These are phyloP conservation scores for Laupala kohalensis DNA, from an alignment of 1,140 invertebrate species.

Conservation along the genomic window DNA sequence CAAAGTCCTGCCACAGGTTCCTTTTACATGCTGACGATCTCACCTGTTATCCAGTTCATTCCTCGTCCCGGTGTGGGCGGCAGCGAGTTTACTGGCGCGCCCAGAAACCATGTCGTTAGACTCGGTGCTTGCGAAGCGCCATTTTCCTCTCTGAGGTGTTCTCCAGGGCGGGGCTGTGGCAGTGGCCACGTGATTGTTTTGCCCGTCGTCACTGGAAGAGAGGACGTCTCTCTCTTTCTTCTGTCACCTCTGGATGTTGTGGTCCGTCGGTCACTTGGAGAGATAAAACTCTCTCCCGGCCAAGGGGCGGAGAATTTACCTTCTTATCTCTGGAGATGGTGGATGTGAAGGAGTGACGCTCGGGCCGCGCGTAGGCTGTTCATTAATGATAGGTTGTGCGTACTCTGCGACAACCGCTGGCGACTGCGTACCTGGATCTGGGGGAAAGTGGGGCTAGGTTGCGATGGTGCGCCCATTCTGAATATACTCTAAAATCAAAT, in stretches of 20 bases:
- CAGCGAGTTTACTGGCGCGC: background rate
- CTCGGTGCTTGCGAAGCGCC: background rate
- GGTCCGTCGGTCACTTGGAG: background rate
- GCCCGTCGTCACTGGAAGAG: background rate
- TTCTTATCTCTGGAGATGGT: background rate
- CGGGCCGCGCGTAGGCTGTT: background rate
- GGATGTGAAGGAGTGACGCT: background rate
- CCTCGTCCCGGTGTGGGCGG: background rate
- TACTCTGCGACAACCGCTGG: too few relatives aligned
- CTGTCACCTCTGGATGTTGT: background rate
- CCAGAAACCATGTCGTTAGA: too few relatives aligned
- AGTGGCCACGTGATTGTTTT: background rate
- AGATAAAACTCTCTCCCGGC: background rate
- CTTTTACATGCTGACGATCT: background rate
- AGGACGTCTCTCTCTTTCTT: background rate
- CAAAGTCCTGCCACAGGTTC: background rate
- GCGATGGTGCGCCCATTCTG: too few relatives aligned
- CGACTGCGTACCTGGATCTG: too few relatives aligned
- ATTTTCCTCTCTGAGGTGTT: background rate
- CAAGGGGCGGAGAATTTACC: background rate
- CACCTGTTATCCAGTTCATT: background rate
- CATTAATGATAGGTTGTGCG: too few relatives aligned
- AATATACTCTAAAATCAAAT: too few relatives aligned
- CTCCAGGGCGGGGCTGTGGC: background rate
- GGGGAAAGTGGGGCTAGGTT: too few relatives aligned